These are phyloP conservation scores for Aurelia sp. DNA, from an alignment of 30 jellyfish, hydroid and myxozoan species.

Conservation along the genomic window DNA sequence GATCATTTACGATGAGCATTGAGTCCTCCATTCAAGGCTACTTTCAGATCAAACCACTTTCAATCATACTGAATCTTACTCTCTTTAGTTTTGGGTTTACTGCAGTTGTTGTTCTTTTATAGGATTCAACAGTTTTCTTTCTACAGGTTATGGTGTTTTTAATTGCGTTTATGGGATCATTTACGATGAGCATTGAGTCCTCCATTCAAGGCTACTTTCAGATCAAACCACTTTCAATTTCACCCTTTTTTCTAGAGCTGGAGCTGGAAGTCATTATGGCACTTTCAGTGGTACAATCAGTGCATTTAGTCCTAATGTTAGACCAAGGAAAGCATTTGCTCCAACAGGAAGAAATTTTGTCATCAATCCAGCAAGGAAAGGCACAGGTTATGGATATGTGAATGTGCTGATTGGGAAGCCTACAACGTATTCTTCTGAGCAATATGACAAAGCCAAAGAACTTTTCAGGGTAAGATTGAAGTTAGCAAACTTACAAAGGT, in stretches of 20 bases:
- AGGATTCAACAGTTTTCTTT: no score
- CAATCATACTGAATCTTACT: neutral
- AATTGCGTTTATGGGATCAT: no score
- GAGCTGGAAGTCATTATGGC: slow-evolving; percentile 98
- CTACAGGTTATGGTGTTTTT: no score
- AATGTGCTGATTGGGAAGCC: slow-evolving; percentile 96
- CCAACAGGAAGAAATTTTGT: slow-evolving; percentile 95
- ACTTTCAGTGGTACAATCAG: slow-evolving; percentile 89
- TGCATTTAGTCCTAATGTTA: slow-evolving; percentile 79
- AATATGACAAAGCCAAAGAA: slow-evolving; percentile 90
- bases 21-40: no score
- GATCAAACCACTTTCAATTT: neutral
- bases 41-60: no score
- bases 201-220: no score
- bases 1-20: no score
- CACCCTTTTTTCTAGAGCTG: slow-evolving; percentile 62
- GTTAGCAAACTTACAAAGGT: no score
- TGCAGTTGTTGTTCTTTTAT: no score
- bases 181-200: no score
- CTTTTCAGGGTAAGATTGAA: slow-evolving; percentile 57
- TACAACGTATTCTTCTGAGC: slow-evolving; percentile 88
- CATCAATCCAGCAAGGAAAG: slow-evolving; percentile 89
- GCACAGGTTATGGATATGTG: slow-evolving; percentile 98
- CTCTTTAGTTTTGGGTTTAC: no score
- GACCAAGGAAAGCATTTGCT: slow-evolving; percentile 53